Evolutionary conservation across 1,140 invertebrate genomes (phyloP).

Genomic region (Lasioglossum baleicum): DNA sequence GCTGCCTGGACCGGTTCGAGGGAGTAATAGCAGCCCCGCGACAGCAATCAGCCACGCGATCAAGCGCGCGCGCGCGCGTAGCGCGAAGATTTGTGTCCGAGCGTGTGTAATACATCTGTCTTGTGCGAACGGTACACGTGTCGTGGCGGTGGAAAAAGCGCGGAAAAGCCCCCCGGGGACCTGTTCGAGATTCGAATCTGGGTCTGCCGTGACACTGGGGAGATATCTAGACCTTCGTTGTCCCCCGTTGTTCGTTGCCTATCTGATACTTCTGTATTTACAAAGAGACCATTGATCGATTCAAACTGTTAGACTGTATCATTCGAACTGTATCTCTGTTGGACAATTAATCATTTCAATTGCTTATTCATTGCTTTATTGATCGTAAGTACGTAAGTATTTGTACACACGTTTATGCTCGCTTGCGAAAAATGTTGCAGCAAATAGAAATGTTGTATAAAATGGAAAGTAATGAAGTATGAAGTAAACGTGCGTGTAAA

Average conservation of each 20-base stretch:
- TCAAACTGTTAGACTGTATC: not conserved
- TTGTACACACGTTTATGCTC: too few species aligned
- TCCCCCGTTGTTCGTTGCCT: not conserved
- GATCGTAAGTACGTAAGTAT: too few species aligned
- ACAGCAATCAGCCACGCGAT: conserved; percentile 45
- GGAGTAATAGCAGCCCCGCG: conserved; percentile 10
- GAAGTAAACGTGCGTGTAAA: too few species aligned
- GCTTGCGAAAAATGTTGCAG: too few species aligned
- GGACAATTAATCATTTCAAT: too few species aligned
- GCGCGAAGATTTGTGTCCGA: conserved; percentile 23
- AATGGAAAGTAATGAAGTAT: too few species aligned
- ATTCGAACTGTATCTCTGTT: too few species aligned
- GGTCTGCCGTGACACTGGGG: conserved; percentile 7
- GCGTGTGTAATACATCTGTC: conserved; percentile 30
- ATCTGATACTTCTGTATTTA: not conserved
- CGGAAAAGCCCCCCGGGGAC: conserved; percentile 29
- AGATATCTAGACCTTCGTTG: not conserved
- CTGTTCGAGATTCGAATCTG: conserved; percentile 40
- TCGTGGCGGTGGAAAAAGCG: conserved; percentile 12
- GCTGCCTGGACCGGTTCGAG: conserved; percentile 3
- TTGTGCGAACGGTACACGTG: conserved; percentile 20
- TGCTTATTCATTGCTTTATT: too few species aligned
- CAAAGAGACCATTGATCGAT: conserved; percentile 22
- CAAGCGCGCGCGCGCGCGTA: not conserved
- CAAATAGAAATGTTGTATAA: too few species aligned